Evolutionary conservation across 1,140 invertebrate species (phyloP).

Genomic region (Melipona quadrifasciata): DNA sequence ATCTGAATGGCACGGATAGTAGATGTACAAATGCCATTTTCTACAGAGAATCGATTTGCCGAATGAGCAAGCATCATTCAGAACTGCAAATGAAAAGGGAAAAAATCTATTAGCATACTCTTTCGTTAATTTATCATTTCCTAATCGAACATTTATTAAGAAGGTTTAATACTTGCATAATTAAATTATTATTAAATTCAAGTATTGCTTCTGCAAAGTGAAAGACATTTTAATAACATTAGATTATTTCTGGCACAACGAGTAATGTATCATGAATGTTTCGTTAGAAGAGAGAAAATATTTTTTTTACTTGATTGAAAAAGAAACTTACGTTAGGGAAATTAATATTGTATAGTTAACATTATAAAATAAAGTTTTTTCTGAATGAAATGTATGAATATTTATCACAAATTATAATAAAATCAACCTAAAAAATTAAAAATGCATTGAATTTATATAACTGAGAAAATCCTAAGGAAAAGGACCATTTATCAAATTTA

Average conservation of each 20-base stretch:
- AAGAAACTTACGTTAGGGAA: not conserved
- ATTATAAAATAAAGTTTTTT: not conserved
- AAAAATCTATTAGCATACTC: not conserved
- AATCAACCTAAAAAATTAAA: not conserved
- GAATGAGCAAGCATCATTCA: not conserved
- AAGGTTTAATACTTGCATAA: not conserved
- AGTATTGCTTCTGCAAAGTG: not conserved
- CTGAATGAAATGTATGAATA: not conserved
- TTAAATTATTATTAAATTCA: not conserved
- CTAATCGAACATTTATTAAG: not conserved
- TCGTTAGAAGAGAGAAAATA: not conserved
- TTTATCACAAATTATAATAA: not conserved
- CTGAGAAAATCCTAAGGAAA: no score
- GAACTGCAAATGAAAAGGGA: no score
- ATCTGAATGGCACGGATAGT: slow-evolving; percentile 38
- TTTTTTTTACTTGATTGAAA: not conserved
- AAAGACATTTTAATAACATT: not conserved
- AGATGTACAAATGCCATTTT: slow-evolving; percentile 4
- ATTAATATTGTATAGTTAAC: not conserved
- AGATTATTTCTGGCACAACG: not conserved
- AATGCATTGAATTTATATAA: not conserved
- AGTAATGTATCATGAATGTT: not conserved
- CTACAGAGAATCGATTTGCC: no score
- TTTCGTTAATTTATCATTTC: not conserved
- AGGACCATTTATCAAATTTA: no score